These are phyloP conservation scores for Telmatochromis brichardi DNA, from an alignment of 2,113 vertebrate genomes.

Conservation along the genomic window DNA sequence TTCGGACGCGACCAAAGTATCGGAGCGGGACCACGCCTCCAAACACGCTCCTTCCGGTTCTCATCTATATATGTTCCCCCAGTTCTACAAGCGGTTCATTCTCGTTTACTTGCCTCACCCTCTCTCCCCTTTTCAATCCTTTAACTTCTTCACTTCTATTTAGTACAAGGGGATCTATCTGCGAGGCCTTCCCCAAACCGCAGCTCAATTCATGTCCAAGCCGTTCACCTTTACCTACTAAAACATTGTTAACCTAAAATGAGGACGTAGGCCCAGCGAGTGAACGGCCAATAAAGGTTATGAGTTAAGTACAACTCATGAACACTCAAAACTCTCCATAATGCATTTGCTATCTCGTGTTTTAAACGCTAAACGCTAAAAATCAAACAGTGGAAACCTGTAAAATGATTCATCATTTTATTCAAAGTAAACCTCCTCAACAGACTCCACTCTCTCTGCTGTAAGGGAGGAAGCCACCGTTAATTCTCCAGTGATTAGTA, in stretches of 20 bases:
- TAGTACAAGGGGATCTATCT: not conserved
- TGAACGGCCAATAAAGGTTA: not conserved
- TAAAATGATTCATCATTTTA: not conserved
- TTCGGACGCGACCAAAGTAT: not conserved
- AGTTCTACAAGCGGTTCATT: not conserved
- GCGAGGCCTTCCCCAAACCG: not conserved
- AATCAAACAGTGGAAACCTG: not conserved
- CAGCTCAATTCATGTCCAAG: not conserved
- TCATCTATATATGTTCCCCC: not conserved
- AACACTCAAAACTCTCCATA: not conserved
- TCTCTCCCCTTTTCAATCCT: not conserved
- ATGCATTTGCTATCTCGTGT: not conserved
- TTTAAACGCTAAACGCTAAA: rapidly evolving
- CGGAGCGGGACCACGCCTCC: not conserved
- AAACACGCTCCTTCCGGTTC: not conserved
- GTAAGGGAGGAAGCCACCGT: not conserved
- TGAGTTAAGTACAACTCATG: not conserved
- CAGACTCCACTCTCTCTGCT: not conserved
- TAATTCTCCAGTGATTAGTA: not conserved
- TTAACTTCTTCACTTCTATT: not conserved
- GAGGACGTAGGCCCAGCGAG: not conserved
- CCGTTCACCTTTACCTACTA: not conserved
- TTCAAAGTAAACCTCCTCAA: not conserved
- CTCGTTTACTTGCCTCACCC: not conserved
- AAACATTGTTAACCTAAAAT: not conserved